phyloP scores from a whole-genome alignment of 2,797 vertebrate genomes.

The Euthynnus affinis region DNA sequence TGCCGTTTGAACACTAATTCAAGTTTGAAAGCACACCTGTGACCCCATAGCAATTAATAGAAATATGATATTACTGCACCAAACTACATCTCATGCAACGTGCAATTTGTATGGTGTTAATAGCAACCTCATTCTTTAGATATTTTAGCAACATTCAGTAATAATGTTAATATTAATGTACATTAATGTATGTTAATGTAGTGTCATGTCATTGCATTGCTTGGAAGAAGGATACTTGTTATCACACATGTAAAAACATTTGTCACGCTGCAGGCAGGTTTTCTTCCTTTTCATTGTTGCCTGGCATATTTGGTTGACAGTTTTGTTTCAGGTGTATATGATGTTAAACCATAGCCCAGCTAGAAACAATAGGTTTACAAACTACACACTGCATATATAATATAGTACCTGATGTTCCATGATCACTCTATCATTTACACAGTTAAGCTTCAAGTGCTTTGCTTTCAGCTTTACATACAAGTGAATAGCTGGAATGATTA shows the following conservation, averaged over 20 bases:
- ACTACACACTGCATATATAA: not conserved
- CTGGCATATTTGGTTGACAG: not conserved
- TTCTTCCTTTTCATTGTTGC: not conserved
- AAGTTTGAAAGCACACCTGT: conserved; percentile 1
- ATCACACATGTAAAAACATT: not conserved
- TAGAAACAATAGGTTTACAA: not conserved
- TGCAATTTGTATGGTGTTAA: not conserved
- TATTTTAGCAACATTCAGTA: not conserved
- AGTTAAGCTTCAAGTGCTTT: not conserved
- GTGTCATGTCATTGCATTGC: too few species aligned
- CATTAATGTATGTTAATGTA: too few species aligned
- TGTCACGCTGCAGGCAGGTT: not conserved
- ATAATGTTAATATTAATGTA: too few species aligned
- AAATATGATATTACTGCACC: conserved; percentile 2
- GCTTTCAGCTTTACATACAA: not conserved
- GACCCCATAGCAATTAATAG: not conserved
- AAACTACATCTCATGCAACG: not conserved
- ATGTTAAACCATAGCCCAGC: not conserved
- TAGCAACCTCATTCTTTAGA: not conserved
- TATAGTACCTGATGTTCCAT: not conserved
- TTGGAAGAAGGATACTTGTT: not conserved
- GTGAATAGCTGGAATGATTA: not conserved
- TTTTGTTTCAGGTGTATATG: not conserved
- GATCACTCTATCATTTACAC: not conserved
- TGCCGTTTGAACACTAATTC: not conserved